Conservation (phyloP, 2,888 invertebrate species). For the Watsonalla cultraria region DNA sequence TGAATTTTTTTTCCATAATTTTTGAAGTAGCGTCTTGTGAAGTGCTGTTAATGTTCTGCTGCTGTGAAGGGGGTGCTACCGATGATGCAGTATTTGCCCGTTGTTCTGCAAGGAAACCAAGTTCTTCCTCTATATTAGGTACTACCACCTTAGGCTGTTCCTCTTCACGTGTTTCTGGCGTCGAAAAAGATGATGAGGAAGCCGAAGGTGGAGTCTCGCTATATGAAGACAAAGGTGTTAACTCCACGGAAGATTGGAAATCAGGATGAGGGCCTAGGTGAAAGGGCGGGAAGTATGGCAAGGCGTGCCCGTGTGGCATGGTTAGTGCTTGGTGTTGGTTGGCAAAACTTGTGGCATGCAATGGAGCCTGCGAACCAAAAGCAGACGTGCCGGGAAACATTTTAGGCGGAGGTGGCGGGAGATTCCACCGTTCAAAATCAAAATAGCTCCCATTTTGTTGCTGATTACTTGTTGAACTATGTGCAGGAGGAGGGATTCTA, state of each 20-base stretch:
- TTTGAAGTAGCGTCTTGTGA: slow-evolving; percentile 71
- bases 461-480: slow-evolving; percentile 79
- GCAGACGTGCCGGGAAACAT: slow-evolving; percentile 82
- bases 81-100: slow-evolving; percentile 71
- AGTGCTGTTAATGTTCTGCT: slow-evolving; percentile 68
- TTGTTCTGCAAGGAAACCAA: slow-evolving; percentile 86
- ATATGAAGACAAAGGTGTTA: slow-evolving; percentile 79
- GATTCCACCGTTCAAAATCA: slow-evolving; percentile 90
- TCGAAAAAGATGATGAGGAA: slow-evolving; percentile 77
- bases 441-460: slow-evolving; percentile 85
- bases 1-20: slow-evolving; percentile 80
- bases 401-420: slow-evolving; percentile 83
- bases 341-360: slow-evolving; percentile 75
- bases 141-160: slow-evolving; percentile 91
- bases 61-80: slow-evolving; percentile 75
- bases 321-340: slow-evolving; percentile 83
- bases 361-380: slow-evolving; percentile 77
- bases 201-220: slow-evolving; percentile 79
- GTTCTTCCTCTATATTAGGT: slow-evolving; percentile 93
- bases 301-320: slow-evolving; percentile 83
- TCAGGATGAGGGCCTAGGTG: slow-evolving; percentile 85
- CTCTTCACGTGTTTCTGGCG: slow-evolving; percentile 80
- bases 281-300: slow-evolving; percentile 88
- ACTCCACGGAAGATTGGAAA: slow-evolving; percentile 81
- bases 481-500: slow-evolving; percentile 85